A percentile compares a stretch with the other conserved stretches of the same genome.
Evolutionary conservation across 2,888 invertebrate genomes (phyloP).

Genomic region (Pterobdella sp.): DNA sequence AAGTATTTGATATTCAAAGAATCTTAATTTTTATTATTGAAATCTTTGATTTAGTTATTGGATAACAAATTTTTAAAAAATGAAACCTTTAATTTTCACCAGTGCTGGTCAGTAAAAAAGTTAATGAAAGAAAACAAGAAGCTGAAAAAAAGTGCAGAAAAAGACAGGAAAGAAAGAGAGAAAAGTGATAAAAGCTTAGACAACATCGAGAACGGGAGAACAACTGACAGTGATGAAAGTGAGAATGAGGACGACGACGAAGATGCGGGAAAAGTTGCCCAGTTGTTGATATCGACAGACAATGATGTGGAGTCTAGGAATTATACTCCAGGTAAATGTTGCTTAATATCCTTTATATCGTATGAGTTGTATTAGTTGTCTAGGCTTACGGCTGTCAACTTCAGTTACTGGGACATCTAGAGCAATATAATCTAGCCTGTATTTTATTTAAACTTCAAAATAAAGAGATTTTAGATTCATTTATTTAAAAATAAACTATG

Average conservation of each 20-base stretch:
- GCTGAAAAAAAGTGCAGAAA: conserved; percentile 34
- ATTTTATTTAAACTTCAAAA: conserved; percentile 1
- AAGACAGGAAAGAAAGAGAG: background rate
- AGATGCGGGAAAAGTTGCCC: conserved; percentile 39
- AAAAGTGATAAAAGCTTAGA: background rate
- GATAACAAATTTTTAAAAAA: no score
- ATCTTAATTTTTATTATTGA: no score
- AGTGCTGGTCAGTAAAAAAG: conserved; percentile 50
- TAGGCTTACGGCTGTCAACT: background rate
- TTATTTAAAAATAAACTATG: no score
- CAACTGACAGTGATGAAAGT: background rate
- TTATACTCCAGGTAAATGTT: conserved; percentile 49
- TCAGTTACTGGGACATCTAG: background rate
- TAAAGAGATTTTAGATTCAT: no score
- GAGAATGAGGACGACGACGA: conserved; percentile 25
- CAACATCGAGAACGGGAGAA: conserved; percentile 1
- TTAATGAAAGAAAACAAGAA: conserved; percentile 42
- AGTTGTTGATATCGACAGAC: conserved; percentile 49
- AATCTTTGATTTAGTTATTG: no score
- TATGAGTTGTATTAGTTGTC: background rate
- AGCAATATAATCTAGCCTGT: background rate
- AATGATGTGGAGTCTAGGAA: conserved; percentile 47
- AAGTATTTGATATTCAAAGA: no score
- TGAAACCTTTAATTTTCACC: background rate
- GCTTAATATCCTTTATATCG: no score